A percentile compares a stretch with the other conserved stretches of the same genome.
These are phyloP conservation scores for Odocoileus hemionus DNA, from an alignment of 2,113 vertebrate genomes.

Conservation along the genomic window DNA sequence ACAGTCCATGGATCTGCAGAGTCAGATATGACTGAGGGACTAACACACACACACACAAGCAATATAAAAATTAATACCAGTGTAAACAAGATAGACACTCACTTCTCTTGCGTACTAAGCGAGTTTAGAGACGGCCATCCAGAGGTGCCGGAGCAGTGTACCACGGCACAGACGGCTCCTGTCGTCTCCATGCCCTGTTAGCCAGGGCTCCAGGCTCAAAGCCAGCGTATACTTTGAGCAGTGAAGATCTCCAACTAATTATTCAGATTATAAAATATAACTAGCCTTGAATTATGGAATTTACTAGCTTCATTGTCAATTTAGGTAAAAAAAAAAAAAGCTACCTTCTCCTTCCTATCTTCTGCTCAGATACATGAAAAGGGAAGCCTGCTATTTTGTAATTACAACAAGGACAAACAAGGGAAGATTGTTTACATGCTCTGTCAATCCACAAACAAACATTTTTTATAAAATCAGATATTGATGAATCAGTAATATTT, in stretches of 20 bases:
- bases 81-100: neutral
- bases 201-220: fast-evolving
- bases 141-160: fast-evolving
- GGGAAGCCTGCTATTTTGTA: neutral
- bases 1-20: no score
- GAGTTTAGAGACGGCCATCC: neutral
- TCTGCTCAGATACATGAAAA: neutral
- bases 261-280: neutral
- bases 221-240: neutral
- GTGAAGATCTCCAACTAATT: neutral
- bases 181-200: fast-evolving
- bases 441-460: neutral
- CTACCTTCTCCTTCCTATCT: neutral
- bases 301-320: neutral
- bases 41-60: no score
- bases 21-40: no score
- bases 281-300: neutral
- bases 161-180: fast-evolving
- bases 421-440: neutral
- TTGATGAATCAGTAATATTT: neutral
- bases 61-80: neutral
- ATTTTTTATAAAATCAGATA: neutral
- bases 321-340: neutral
- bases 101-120: fast-evolving
- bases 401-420: neutral